phyloP scores from a whole-genome alignment of 2,888 invertebrate species.

The Agrilus cyanescens region DNA sequence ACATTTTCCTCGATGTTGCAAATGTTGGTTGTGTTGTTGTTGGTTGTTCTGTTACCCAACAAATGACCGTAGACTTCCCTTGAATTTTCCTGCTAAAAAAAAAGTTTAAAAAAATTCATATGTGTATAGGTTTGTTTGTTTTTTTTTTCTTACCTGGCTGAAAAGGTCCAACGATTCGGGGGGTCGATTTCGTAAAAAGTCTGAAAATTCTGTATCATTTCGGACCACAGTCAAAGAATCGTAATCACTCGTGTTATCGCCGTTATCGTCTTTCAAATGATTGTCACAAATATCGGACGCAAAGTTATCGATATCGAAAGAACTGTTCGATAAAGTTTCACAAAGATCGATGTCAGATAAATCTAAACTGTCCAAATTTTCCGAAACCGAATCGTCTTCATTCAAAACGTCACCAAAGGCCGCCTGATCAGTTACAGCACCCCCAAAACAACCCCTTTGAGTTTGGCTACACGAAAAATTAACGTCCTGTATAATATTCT shows the following conservation, averaged over 20 bases:
- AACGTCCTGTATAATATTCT: background rate
- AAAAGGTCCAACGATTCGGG: slow-evolving; percentile 17
- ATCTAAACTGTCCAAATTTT: slow-evolving; percentile 17
- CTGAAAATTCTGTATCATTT: slow-evolving; percentile 27
- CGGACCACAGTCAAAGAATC: slow-evolving; percentile 15
- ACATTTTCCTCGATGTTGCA: slow-evolving; percentile 8
- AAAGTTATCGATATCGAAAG: slow-evolving; percentile 22
- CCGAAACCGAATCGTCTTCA: slow-evolving; percentile 1
- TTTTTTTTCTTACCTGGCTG: slow-evolving; percentile 7
- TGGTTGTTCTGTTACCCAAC: slow-evolving; percentile 22
- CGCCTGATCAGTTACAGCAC: background rate
- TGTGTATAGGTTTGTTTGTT: background rate
- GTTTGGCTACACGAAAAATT: background rate
- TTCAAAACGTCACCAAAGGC: background rate
- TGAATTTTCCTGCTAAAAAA: slow-evolving; percentile 3
- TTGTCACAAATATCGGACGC: slow-evolving; percentile 18
- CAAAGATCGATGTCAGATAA: slow-evolving; percentile 25
- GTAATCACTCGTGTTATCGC: background rate
- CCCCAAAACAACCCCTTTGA: background rate
- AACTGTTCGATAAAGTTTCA: slow-evolving; percentile 24
- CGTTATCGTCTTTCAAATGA: background rate
- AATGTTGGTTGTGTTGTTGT: slow-evolving; percentile 18
- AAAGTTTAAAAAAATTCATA: background rate
- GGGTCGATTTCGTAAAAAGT: slow-evolving; percentile 24
- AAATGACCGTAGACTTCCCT: slow-evolving; percentile 25